A percentile compares a stretch with the other conserved stretches of the same genome.
Evolutionary conservation across 2,113 vertebrate genomes (phyloP).

Genomic region (Pyrgilauda ruficollis): DNA sequence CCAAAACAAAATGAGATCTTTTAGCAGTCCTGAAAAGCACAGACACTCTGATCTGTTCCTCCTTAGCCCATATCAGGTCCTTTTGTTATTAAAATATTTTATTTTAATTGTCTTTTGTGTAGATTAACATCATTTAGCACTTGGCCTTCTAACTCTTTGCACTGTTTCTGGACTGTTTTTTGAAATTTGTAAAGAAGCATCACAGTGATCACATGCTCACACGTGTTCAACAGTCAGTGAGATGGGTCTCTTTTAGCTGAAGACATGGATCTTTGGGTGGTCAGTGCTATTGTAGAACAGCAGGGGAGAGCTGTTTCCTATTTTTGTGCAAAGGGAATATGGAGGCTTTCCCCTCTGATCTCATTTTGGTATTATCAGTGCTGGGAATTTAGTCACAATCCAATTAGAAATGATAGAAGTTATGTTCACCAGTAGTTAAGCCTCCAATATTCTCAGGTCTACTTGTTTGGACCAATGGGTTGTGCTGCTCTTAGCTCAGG

Average conservation of each 20-base stretch:
- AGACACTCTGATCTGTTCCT: neutral
- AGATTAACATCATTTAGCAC: neutral
- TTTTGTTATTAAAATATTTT: neutral
- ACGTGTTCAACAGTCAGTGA: neutral
- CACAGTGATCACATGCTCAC: neutral
- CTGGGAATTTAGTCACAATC: constrained; percentile 45
- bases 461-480: neutral
- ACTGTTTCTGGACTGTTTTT: neutral
- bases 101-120: neutral
- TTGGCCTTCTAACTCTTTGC: neutral
- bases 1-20: neutral
- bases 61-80: neutral
- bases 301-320: constrained; percentile 51
- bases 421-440: constrained; percentile 25
- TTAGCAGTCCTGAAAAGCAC: neutral
- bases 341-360: constrained; percentile 42
- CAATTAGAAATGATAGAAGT: constrained; percentile 56
- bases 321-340: constrained; percentile 10
- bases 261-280: constrained; percentile 13
- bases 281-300: constrained; percentile 35
- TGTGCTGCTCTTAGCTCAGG: neutral
- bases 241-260: neutral
- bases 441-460: neutral
- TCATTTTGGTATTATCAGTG: constrained; percentile 29
- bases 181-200: neutral